Evolutionary conservation across 2,113 vertebrate genomes (phyloP), one percentile per base, ranked within the genome.

Genomic region (Halcyon senegalensis): DNA sequence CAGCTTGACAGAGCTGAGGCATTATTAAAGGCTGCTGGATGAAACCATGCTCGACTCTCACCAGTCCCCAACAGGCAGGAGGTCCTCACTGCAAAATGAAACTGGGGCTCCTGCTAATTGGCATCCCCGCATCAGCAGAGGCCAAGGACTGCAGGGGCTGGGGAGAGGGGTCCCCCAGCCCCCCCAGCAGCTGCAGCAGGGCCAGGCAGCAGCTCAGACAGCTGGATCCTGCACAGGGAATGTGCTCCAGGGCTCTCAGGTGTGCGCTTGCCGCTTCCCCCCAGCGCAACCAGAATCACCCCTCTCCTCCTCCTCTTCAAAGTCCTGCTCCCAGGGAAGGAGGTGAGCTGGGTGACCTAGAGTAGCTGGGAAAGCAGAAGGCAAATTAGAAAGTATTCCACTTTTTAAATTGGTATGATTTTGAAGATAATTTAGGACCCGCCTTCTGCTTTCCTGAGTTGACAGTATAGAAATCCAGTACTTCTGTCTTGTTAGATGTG

Each of bases 201-300:
- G 92, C 55, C 53, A 24, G 63, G 50, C 68, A 81, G 48, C 44
- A 77, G 79, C 76, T 96, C 83, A 9, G 64, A 75, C 94, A 96
- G 88, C 96, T 94, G 91, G 74, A 76, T 90, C n/a, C 82, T 13
- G 53, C 51, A 2, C 24, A 17, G 84, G 87, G 94, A 96, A 96
- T 96, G 95, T 35, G 92, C 95, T 68, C 95, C 90, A 33, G 96
- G 96, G 92, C 96, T 90, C 3, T 2, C 96, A 97, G 94, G 94
- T 96, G 92, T 10, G 43, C 4, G 16, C 10, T 23, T 4, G 50
- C 76, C 51, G 64, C 76, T 23, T 67, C 84, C 86, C 86, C 64
- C 74, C 75, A 4, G 35, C 2, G 21, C 43, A n/a, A 16, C 20
- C 16, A 56, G 28, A 70, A n/a, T 6, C 75, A 35, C 33, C 74